A percentile compares a stretch with the other conserved stretches of the same genome.
Evolutionary conservation across 1,140 invertebrate species (phyloP).

Genomic region (Diploscapter pachys): DNA sequence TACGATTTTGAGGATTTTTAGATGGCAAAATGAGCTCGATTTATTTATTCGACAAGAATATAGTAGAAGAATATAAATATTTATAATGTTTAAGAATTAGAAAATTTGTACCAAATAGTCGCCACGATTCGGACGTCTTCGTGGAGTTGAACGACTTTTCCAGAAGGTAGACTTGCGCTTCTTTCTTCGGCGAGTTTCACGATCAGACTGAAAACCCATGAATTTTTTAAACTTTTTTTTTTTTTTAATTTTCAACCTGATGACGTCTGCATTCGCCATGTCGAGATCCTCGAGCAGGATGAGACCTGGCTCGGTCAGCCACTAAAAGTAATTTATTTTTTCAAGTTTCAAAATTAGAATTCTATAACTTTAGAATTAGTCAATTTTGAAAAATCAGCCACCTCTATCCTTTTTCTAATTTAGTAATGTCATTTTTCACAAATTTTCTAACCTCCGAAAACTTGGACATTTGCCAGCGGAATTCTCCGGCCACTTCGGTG

Average conservation of each 20-base stretch:
- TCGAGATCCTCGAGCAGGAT: slow-evolving; percentile 93
- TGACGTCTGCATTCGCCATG: slow-evolving; percentile 83
- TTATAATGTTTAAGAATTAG: no score
- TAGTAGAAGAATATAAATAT: no score
- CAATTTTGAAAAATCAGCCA: neutral
- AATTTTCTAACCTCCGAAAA: slow-evolving; percentile 70
- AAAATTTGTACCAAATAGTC: slow-evolving; percentile 11
- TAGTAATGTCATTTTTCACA: neutral
- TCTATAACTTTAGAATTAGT: slow-evolving; percentile 9
- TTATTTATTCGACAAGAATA: neutral
- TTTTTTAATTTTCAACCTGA: slow-evolving; percentile 63
- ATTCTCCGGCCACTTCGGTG: slow-evolving; percentile 92
- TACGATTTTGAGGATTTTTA: no score
- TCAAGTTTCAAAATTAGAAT: slow-evolving; percentile 1
- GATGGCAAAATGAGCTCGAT: neutral
- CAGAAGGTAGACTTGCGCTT: slow-evolving; percentile 63
- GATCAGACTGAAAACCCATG: slow-evolving; percentile 64
- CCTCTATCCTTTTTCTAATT: neutral
- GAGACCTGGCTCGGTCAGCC: slow-evolving; percentile 82
- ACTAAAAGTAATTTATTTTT: slow-evolving; percentile 63
- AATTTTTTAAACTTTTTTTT: no score
- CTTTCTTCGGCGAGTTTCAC: slow-evolving; percentile 79
- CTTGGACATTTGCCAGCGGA: slow-evolving; percentile 89
- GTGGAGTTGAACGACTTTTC: slow-evolving; percentile 7
- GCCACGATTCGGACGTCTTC: slow-evolving; percentile 16